These are phyloP conservation scores for Poeciliopsis gracilis DNA, from an alignment of 2,797 vertebrate species.

Conservation along the genomic window DNA sequence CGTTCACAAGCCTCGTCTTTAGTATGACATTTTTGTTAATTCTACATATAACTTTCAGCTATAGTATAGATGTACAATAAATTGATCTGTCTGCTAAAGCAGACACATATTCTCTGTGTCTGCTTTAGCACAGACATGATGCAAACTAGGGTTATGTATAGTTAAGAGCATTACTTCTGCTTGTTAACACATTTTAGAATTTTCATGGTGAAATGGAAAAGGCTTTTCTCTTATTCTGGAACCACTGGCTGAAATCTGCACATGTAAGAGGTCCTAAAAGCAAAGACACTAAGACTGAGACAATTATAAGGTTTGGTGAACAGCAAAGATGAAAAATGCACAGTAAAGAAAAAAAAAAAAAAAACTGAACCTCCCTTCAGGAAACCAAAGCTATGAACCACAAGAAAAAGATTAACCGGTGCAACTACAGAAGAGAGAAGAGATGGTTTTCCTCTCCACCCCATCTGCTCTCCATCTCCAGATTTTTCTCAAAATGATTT, in stretches of 20 bases:
- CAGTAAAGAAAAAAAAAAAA: slow-evolving; percentile 63
- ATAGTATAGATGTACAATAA: too few species aligned
- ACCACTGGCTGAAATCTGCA: slow-evolving; percentile 23
- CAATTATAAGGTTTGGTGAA: slow-evolving; percentile 64
- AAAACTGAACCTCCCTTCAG: slow-evolving; percentile 40
- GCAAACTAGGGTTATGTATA: background rate
- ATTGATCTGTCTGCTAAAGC: too few species aligned
- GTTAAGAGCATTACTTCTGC: background rate
- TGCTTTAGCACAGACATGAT: background rate
- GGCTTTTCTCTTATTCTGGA: slow-evolving; percentile 15
- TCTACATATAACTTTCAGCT: too few species aligned
- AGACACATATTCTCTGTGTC: too few species aligned
- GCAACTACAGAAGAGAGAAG: slow-evolving; percentile 44
- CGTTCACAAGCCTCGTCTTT: too few species aligned
- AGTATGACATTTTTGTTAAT: too few species aligned
- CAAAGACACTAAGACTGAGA: slow-evolving; percentile 52
- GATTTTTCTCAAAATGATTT: slow-evolving; percentile 48
- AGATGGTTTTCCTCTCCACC: slow-evolving; percentile 21
- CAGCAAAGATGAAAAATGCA: slow-evolving; percentile 75
- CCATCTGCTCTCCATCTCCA: slow-evolving; percentile 4
- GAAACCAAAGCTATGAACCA: slow-evolving; percentile 64
- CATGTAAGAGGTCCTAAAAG: slow-evolving; percentile 35
- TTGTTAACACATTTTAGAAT: background rate
- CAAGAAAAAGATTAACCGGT: slow-evolving; percentile 64
- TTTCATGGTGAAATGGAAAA: background rate